phyloP scores from a whole-genome alignment of 2,888 invertebrate species.

The Thera britannica region DNA sequence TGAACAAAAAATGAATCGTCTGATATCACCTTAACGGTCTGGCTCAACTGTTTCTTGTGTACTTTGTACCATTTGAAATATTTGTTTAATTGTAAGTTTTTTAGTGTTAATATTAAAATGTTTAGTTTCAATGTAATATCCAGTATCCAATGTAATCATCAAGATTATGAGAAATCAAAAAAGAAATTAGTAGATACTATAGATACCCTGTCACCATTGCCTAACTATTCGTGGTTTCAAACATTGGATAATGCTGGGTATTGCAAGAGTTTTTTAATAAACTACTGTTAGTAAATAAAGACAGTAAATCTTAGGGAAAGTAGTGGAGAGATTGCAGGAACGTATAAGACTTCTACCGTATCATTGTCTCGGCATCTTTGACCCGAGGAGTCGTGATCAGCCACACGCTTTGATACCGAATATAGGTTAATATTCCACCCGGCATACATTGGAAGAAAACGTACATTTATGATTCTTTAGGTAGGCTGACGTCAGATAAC shows the following conservation, averaged over 20 bases:
- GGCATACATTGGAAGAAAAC: constrained; percentile 25
- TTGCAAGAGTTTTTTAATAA: neutral
- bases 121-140: too few relatives aligned
- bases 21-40: too few relatives aligned
- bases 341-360: constrained; percentile 23
- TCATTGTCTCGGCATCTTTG: constrained; percentile 34
- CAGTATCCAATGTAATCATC: too few relatives aligned
- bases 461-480: constrained; percentile 3
- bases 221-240: too few relatives aligned
- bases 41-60: too few relatives aligned
- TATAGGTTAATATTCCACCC: constrained; percentile 34
- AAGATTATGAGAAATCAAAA: too few relatives aligned
- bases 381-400: constrained; percentile 38
- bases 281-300: neutral
- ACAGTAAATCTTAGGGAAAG: constrained; percentile 11
- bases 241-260: neutral
- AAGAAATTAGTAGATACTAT: too few relatives aligned
- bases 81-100: too few relatives aligned
- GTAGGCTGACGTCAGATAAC: constrained; percentile 22
- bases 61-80: too few relatives aligned
- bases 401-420: constrained; percentile 31
- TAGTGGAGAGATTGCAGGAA: constrained; percentile 22
- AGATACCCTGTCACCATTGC: too few relatives aligned
- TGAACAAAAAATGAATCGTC: too few relatives aligned
- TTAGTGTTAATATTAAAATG: too few relatives aligned